phyloP scores from a whole-genome alignment of 1,140 invertebrate species.

The Drosophila bipectinata region DNA sequence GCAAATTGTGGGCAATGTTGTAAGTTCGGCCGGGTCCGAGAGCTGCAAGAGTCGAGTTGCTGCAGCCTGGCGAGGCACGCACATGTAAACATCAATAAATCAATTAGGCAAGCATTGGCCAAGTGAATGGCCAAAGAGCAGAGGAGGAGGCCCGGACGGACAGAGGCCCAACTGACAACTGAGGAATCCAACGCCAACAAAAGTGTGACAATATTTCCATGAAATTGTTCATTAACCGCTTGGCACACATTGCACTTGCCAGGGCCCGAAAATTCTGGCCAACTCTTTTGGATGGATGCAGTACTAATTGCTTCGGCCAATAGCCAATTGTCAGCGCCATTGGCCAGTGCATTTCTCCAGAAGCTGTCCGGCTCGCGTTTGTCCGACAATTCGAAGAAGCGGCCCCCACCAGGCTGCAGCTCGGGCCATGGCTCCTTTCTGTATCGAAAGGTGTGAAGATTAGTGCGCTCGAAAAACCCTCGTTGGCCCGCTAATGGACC shows the following conservation, averaged over 20 bases:
- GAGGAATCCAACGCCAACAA: constrained; percentile 80
- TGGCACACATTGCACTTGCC: constrained; percentile 77
- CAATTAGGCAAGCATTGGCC: constrained; percentile 80
- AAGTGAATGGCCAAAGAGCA: constrained; percentile 57
- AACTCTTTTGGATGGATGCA: constrained; percentile 44
- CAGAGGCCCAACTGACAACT: constrained; percentile 26
- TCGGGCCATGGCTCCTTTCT: constrained; percentile 33
- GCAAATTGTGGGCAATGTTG: constrained; percentile 79
- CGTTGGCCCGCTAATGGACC: constrained; percentile 46
- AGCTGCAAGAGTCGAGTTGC: constrained; percentile 19
- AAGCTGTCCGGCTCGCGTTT: constrained; percentile 69
- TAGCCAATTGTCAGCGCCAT: constrained; percentile 51
- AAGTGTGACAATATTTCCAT: constrained; percentile 82
- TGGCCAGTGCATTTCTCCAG: constrained; percentile 68
- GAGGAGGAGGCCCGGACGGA: neutral
- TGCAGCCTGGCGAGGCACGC: constrained; percentile 59
- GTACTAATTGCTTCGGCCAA: constrained; percentile 72
- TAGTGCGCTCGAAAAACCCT: constrained; percentile 65
- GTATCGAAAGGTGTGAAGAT: constrained; percentile 74
- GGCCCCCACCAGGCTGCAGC: neutral
- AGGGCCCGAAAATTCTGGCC: constrained; percentile 52
- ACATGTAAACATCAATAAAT: constrained; percentile 83
- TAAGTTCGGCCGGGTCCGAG: constrained; percentile 46
- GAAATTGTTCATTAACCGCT: constrained; percentile 82
- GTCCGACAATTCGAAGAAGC: constrained; percentile 74